phyloP scores from a whole-genome alignment of 1,140 invertebrate genomes.

The Luehdorfia chinensis region DNA sequence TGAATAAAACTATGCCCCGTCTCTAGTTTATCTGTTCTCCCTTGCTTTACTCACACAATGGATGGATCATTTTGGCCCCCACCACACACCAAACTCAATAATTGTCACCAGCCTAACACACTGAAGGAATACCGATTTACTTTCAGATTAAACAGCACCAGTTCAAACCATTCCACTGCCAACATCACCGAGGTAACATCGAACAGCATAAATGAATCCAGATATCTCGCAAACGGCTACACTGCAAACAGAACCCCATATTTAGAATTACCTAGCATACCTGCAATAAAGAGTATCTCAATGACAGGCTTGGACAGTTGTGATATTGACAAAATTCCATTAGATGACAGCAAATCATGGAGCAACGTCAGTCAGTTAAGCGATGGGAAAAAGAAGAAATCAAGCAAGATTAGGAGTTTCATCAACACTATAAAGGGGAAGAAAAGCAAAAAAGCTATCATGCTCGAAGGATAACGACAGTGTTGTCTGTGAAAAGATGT shows the following conservation, averaged over 20 bases:
- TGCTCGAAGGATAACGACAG: too few species aligned
- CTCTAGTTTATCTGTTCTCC: too few species aligned
- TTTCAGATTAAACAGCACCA: constrained; percentile 25
- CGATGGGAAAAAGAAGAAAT: constrained; percentile 39
- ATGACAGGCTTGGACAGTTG: constrained; percentile 22
- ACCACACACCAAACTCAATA: too few species aligned
- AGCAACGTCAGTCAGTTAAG: constrained; percentile 25
- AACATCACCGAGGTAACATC: constrained; percentile 34
- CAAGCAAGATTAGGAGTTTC: constrained; percentile 17
- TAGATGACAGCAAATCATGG: constrained; percentile 32
- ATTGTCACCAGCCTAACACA: too few species aligned
- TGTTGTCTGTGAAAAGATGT: too few species aligned
- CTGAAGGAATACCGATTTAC: too few species aligned
- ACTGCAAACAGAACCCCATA: constrained; percentile 1
- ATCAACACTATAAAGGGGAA: constrained; percentile 21
- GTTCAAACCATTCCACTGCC: constrained; percentile 23
- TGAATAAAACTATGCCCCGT: too few species aligned
- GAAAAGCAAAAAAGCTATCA: constrained; percentile 22
- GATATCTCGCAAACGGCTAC: constrained; percentile 11
- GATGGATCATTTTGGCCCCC: too few species aligned
- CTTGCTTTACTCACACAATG: too few species aligned
- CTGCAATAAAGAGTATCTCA: constrained; percentile 20
- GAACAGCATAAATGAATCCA: background rate
- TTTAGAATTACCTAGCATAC: constrained; percentile 16
- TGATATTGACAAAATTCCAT: background rate